A percentile compares a stretch with the other conserved stretches of the same genome.
These are phyloP conservation scores for Anthophora plumipes DNA, from an alignment of 2,888 invertebrate genomes.

Conservation along the genomic window DNA sequence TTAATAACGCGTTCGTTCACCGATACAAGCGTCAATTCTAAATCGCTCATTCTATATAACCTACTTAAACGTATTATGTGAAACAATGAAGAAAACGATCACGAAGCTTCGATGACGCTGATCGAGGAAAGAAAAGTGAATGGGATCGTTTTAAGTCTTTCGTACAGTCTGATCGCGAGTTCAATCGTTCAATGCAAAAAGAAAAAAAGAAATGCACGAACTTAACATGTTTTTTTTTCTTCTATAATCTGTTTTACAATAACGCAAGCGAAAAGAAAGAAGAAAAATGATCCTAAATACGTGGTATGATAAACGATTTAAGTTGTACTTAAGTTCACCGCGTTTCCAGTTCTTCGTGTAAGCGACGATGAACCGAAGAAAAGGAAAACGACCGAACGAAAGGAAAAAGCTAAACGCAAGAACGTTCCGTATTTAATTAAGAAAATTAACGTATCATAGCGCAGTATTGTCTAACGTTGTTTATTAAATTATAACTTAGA, in stretches of 20 bases:
- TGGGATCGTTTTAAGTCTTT: slow-evolving; percentile 4
- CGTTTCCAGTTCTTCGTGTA: slow-evolving; percentile 18
- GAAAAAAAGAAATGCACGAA: slow-evolving; percentile 16
- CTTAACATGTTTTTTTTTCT: neutral
- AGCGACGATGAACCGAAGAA: neutral
- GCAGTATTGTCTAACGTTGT: slow-evolving; percentile 61
- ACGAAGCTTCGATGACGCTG: slow-evolving; percentile 25
- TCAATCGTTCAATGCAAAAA: slow-evolving; percentile 5
- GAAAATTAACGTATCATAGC: slow-evolving; percentile 63
- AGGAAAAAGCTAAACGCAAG: slow-evolving; percentile 45
- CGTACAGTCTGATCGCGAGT: neutral
- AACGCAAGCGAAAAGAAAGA: slow-evolving; percentile 3
- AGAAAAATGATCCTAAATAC: slow-evolving; percentile 15
- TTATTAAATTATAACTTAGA: slow-evolving; percentile 76
- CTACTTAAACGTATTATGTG: slow-evolving; percentile 52
- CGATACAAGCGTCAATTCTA: slow-evolving; percentile 21
- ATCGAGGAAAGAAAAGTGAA: slow-evolving; percentile 13
- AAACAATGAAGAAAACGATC: slow-evolving; percentile 35
- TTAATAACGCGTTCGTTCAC: slow-evolving; percentile 15
- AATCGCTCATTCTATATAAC: slow-evolving; percentile 5
- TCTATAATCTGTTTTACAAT: neutral
- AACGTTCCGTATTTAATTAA: slow-evolving; percentile 52
- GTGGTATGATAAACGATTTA: slow-evolving; percentile 20
- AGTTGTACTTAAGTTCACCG: slow-evolving; percentile 36
- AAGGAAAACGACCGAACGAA: slow-evolving; percentile 39